These are phyloP conservation scores for Artibeus jamaicensis DNA, from an alignment of 2,797 vertebrate genomes.

Conservation along the genomic window DNA sequence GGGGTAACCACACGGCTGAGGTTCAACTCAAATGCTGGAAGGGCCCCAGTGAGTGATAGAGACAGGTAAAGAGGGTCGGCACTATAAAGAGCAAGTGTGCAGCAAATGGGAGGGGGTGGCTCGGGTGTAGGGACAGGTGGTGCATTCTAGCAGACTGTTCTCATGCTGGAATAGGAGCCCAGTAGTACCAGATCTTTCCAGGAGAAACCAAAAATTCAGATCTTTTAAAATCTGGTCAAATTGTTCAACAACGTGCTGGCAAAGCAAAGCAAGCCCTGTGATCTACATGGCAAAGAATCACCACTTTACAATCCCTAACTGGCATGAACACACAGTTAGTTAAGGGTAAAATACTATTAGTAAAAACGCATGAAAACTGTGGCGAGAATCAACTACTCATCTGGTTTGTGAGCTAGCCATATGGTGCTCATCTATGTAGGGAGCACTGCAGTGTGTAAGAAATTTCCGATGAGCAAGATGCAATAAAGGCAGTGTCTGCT, in stretches of 20 bases:
- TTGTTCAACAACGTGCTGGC: neutral
- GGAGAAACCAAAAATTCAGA: neutral
- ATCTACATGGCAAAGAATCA: neutral
- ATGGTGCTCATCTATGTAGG: neutral
- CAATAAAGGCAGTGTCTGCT: neutral
- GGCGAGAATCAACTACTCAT: neutral
- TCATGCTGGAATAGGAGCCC: neutral
- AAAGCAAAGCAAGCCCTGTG: neutral
- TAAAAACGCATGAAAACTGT: neutral
- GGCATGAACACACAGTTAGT: neutral
- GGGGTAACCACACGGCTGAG: neutral
- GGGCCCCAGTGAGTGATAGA: neutral
- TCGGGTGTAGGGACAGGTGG: rapidly evolving
- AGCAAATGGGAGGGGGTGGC: neutral
- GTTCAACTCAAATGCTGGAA: neutral
- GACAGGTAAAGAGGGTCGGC: neutral
- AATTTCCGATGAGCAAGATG: neutral
- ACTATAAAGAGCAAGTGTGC: too few relatives aligned
- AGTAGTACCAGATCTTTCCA: neutral
- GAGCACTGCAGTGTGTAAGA: neutral
- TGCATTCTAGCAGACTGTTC: neutral
- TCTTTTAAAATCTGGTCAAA: too few relatives aligned
- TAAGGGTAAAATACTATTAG: neutral
- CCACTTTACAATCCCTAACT: neutral
- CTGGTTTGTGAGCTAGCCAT: neutral